phyloP scores from a whole-genome alignment of 2,797 vertebrate species.

The Cirrhinus mrigala region DNA sequence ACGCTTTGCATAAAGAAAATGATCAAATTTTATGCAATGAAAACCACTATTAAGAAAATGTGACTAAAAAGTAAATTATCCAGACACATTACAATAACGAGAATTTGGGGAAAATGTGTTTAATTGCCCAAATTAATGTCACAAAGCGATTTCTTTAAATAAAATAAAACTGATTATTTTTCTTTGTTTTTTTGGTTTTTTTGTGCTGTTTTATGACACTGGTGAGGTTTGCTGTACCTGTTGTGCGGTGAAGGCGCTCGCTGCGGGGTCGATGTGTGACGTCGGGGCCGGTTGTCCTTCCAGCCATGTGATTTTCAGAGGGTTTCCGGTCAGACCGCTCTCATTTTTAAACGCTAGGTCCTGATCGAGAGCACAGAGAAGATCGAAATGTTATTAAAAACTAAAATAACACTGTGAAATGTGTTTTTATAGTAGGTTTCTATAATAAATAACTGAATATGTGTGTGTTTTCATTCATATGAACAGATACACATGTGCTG shows the following conservation, averaged over 20 bases:
- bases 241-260: constrained; percentile 58
- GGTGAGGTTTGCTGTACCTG: constrained; percentile 78
- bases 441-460: neutral
- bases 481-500: too few relatives aligned
- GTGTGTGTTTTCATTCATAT: neutral
- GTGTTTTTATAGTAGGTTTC: neutral
- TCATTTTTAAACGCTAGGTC: constrained; percentile 93
- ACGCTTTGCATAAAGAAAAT: neutral
- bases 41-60: neutral
- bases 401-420: neutral
- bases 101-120: neutral
- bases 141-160: neutral
- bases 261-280: constrained; percentile 56
- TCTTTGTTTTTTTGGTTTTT: too few relatives aligned
- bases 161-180: neutral
- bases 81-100: neutral
- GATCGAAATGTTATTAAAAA: neutral
- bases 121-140: neutral
- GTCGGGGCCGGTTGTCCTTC: constrained; percentile 82
- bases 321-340: constrained; percentile 86
- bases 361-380: constrained; percentile 73
- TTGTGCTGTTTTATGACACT: neutral
- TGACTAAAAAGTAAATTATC: neutral
- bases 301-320: constrained; percentile 93
- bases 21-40: accelerated